Base-by-base conservation (phyloP, 2,797 vertebrate genomes). In the Vipera latastei region DNA sequence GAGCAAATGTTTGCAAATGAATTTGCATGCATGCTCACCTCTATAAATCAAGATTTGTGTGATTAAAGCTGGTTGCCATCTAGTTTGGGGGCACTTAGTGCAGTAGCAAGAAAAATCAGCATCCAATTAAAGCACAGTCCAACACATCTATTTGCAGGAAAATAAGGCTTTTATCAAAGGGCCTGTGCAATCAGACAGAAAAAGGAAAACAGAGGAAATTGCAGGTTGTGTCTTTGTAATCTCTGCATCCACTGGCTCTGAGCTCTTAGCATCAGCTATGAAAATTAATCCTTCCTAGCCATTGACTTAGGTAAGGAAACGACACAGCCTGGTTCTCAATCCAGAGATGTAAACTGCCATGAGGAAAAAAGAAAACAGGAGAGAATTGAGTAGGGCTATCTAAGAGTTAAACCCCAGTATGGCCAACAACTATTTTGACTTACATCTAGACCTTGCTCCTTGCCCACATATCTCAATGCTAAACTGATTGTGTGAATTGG, bases 401-500 rank as follows among this genome's bases (percentile, higher is more conserved):
- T 6, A 92, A 55, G 57, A 60, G 25, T 60, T 89, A 61, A 88
- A n/a, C 51, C 69, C 55, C 48, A 14, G 28, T 38, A 22, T 65
- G 63, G n/a, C 28, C 61, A 65, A 65, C 28, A 8, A 38, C 48
- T 65, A 44, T 87, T 55, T 55, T 14, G 63, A 92, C 32, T 65
- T 51, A 95, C 92, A 95, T 88, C 59, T 22, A 91, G 48, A 85
- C 60, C 83, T 63, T 60, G 51, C 44, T 60, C 11, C n/a, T 53
- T 61, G 88, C n/a, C 48, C 44, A 53, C 20, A 61, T 83, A 89
- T 83, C 88, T 83, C 56, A 60, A 83, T 61, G 28, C 12, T 78
- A 83, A 60, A 83, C 61, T 28, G 57, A 44, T 53, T 61, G 28
- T 91, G 16, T 61, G n/a, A 53, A 89, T 60, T 92, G 48, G 57